Conservation (phyloP, 2,797 vertebrate genomes). For the Euphonia xanthogaster region DNA sequence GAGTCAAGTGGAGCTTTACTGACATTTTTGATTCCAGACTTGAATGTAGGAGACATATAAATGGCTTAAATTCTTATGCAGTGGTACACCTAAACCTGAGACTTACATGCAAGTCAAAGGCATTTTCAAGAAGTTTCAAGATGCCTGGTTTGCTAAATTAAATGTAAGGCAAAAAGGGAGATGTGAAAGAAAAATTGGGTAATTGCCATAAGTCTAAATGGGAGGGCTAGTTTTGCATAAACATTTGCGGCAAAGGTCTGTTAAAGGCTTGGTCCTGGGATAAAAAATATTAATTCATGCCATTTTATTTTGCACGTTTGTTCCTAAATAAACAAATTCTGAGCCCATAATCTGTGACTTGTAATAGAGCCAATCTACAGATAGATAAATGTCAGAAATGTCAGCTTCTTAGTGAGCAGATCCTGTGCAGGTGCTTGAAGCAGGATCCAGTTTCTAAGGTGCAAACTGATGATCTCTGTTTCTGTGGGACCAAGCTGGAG, state of each 20-base stretch:
- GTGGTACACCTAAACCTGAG: not conserved
- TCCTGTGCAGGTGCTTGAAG: not conserved
- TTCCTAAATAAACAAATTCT: not conserved
- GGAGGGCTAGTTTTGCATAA: accelerated
- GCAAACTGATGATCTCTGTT: not conserved
- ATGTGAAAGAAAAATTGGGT: not conserved
- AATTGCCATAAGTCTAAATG: not conserved
- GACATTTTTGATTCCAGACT: not conserved
- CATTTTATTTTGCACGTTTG: not conserved
- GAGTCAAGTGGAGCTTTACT: not conserved
- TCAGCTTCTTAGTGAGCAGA: not conserved
- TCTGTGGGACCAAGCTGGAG: not conserved
- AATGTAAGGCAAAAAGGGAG: not conserved
- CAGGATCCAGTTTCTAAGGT: not conserved
- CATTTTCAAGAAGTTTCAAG: not conserved
- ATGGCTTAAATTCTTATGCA: not conserved
- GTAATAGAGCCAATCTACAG: not conserved
- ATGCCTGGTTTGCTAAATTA: not conserved
- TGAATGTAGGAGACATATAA: not conserved
- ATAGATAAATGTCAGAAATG: not conserved
- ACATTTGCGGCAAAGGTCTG: not conserved
- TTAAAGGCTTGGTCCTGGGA: not conserved
- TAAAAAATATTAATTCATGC: not conserved
- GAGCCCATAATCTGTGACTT: not conserved
- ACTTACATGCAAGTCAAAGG: not conserved